These are phyloP conservation scores for Rhodophaea formosa DNA, from an alignment of 2,888 invertebrate genomes.

Conservation along the genomic window DNA sequence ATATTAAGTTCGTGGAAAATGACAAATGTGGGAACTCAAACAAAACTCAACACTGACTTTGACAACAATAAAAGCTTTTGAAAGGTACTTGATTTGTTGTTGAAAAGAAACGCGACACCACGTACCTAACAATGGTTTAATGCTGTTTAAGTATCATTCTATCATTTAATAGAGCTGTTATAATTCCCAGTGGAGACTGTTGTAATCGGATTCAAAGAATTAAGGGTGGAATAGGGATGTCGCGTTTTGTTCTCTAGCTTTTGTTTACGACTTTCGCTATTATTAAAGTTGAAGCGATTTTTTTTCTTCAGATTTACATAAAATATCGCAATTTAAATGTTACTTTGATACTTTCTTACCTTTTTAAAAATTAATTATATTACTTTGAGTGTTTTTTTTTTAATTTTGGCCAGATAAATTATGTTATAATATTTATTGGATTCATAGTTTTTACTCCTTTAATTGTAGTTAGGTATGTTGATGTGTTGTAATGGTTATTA, in stretches of 20 bases:
- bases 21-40: background rate
- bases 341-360: too few species aligned
- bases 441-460: too few species aligned
- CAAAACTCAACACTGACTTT: constrained; percentile 5
- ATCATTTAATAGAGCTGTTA: constrained; percentile 45
- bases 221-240: constrained; percentile 1
- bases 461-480: too few species aligned
- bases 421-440: too few species aligned
- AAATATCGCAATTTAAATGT: too few species aligned
- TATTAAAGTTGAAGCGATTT: too few species aligned
- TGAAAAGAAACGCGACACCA: constrained; percentile 19
- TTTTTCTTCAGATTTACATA: too few species aligned
- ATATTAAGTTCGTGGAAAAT: background rate
- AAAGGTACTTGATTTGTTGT: constrained; percentile 56
- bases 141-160: constrained; percentile 50
- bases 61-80: constrained; percentile 29
- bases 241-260: background rate
- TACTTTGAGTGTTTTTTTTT: too few species aligned
- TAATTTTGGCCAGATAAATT: too few species aligned
- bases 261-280: too few species aligned
- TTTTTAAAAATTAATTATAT: too few species aligned
- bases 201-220: constrained; percentile 14
- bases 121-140: constrained; percentile 32
- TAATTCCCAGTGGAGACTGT: constrained; percentile 14
- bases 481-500: too few species aligned